Evolutionary conservation across 2,888 invertebrate species (phyloP), one percentile per base, ranked within the genome.

Genomic region (Pollenia labialis): DNA sequence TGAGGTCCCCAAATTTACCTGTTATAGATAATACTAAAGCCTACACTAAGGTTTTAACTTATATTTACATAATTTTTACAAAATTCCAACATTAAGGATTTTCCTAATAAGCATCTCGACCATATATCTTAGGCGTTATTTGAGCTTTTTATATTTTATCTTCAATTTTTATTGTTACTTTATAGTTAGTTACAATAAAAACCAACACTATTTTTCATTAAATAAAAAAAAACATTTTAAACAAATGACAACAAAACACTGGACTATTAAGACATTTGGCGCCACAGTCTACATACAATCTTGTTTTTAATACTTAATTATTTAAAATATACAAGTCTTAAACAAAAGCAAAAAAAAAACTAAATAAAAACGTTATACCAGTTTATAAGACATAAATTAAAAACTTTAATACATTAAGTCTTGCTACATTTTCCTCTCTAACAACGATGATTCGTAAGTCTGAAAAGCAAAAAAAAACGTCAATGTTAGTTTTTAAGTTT

Each of bases 331-430:
- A 81, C 81, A 74, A 64, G 52, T 71, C 23, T 72, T 72, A 56
- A 54, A 14, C 14, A 79, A 48, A 14, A 48, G 50, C 9, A 58
- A 14, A 48, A 48, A 18, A 56, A 79, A 52, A 71, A 32, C 18
- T 69, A 79, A 12, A 69, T 46, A 48, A 56, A 48, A n/a, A 32
- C 23, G n/a, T 42, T 64, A 62, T 69, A 83, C 83, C 68, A 68
- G 83, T 77, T 82, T 82, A 32, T 68, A 52, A 62, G 18, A 77
- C 69, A 71, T 77, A 83, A 76, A 75, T 81, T 81, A 81, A 74
- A 76, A 16, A 68, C 58, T 68, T 81, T 58, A 75, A 52, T 23
- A 74, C 32, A 44, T 44, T 74, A 58, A 32, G 46, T 75, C 44
- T 68, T 58, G 68, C 69, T 56, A 77, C 83, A 76, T 71, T 71